Evolutionary conservation across 1,140 invertebrate genomes (phyloP), one percentile per base, ranked within the genome.

Genomic region (Pseudachorutes palmiensis): DNA sequence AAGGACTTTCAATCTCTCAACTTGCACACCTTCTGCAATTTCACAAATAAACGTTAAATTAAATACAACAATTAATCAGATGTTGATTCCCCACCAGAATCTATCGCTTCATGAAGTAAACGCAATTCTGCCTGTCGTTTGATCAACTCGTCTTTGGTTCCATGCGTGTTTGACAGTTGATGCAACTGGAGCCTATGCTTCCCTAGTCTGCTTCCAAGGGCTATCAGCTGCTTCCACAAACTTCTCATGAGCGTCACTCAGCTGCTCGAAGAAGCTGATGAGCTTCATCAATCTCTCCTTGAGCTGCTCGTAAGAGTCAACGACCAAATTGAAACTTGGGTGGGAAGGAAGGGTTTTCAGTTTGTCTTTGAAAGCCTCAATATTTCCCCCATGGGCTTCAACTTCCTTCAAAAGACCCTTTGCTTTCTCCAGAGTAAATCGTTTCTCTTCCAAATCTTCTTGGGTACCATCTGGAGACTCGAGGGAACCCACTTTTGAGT

Each of bases 371-470:
- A 80, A 70, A 49, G 76, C 74, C 72, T 87, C 87, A 2, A 91
- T 78, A 75, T 87, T 86, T 67, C 92, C 89, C 48, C 80, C 83
- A 62, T 94, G 89, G 3, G 84, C 83, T 55, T 84, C 82, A 62
- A 92, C 87, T 74, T 94, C 91, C 60, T 87, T 83, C 67, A 87
- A 84, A 41, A 92, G 82, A 0, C 85, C 84, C 72, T 84, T 86
- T 75, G 89, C 89, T 76, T 92, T 93, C 75, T 94, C 91, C 1
- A 92, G 74, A 24, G 88, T 85, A 1, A 90, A 88, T 68, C 90
- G 88, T 79, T 95, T 96, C 75, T 96, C 93, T 67, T 89, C 89
- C 12, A 95, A 79, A 77, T 96, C 92, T 49, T 85, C 84, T 28
- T 83, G 83, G 41, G 74, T 70, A n/a, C 79, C 70, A 60, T 77